Base-by-base conservation (phyloP, 2,113 vertebrate species). In the Podocnemis expansa region DNA sequence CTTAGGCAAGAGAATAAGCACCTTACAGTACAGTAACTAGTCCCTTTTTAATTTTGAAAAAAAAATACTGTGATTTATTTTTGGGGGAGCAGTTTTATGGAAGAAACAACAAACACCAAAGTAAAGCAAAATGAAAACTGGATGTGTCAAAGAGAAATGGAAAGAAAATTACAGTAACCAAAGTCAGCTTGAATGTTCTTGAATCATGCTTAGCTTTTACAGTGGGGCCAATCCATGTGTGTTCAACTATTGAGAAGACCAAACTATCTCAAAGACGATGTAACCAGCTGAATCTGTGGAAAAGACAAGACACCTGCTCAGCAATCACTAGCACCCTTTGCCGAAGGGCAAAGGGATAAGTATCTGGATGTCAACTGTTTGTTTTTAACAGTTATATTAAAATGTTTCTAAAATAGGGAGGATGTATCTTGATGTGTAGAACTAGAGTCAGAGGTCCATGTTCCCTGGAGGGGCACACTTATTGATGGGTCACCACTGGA, bases 21-120 rank as follows among this genome's bases (percentile, higher is more conserved):
- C 17, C 38, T 7, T 45, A 89, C 88, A 87, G 73, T 34, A 43
- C 12, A 87, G 86, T 94, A 87, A 5, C 6, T 2, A 55, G 12
- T 70, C 9, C 43, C 85, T 52, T 7, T 10, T 4, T 73, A 43
- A 91, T 95, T 95, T 95, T 91, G 27, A 67, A 88, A 91, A 88
- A 80, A 81, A 8, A 8, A 81, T 27, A 52, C 92, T 51, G 22
- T 3, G 16, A 70, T 92, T 92, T 88, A 80, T 87, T 85, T 88
- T 5, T 54, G 5, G 1, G 8, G 73, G 67, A 60, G 13, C 43
- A 2, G 81, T 78, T 86, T 87, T 82, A 82, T 80, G n/a, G 0
- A 3, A 60, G 6, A 47, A 2, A 16, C 0, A 27, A 24, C 25
- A 75, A 82, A 67, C 87, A 82, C 47, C 63, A 67, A 76, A 54